These are phyloP conservation scores for Melangyna quadrimaculata DNA, from an alignment of 2,888 invertebrate genomes.

Conservation along the genomic window DNA sequence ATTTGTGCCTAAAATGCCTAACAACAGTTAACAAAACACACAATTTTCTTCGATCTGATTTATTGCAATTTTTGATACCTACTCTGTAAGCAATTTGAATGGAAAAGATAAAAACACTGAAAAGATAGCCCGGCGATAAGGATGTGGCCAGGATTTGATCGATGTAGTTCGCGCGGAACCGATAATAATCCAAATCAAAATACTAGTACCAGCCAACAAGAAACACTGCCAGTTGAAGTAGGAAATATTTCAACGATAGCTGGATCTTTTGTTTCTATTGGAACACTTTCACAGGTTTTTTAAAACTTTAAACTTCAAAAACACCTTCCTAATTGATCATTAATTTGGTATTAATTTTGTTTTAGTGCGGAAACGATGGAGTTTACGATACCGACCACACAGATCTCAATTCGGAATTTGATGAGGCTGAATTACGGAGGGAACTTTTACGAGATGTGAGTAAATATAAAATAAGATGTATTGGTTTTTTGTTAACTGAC, in stretches of 20 bases:
- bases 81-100: conserved; percentile 46
- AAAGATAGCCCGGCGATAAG: conserved; percentile 64
- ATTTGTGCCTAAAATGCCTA: not conserved
- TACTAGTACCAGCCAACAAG: conserved; percentile 80
- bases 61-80: not conserved
- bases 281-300: conserved; percentile 84
- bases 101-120: conserved; percentile 59
- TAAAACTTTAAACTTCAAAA: too few species aligned
- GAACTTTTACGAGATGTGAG: conserved; percentile 91
- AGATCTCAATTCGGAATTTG: conserved; percentile 89
- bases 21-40: not conserved
- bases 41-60: not conserved
- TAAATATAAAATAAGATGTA: conserved; percentile 66
- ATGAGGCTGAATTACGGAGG: conserved; percentile 89
- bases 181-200: conserved; percentile 77
- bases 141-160: conserved; percentile 77
- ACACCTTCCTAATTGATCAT: too few species aligned
- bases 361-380: conserved; percentile 82
- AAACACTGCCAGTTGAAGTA: conserved; percentile 85
- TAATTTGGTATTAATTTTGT: too few species aligned
- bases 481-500: not conserved
- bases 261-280: conserved; percentile 85
- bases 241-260: conserved; percentile 87
- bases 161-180: conserved; percentile 78
- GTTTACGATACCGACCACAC: conserved; percentile 90